Evolutionary conservation across 2,113 vertebrate genomes (phyloP), one percentile per base, ranked within the genome.

Genomic region (Vidua macroura): DNA sequence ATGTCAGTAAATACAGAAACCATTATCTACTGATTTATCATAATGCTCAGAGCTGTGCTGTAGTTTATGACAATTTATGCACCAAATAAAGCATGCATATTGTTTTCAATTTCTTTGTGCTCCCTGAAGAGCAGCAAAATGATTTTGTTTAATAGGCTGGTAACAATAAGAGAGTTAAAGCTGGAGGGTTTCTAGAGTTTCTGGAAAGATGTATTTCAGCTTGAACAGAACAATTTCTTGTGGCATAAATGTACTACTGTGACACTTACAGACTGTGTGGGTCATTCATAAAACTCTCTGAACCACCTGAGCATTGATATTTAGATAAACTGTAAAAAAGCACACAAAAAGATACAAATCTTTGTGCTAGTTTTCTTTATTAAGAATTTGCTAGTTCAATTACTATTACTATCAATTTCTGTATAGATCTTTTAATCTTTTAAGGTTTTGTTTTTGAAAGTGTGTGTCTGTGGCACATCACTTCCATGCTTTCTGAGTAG

Each of bases 11-110:
- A 96, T 70, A 96, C 41, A 90, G 87, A 95, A 96, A 84, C 27
- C 30, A 88, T 94, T 96, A 95, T 67, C 69, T 94, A 67, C 39
- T 96, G 95, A 97, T 97, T 95, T 95, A 97, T 96, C 69, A 44
- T 43, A 5, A 27, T 93, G 49, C 44, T 95, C 31, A 91, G 51
- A 53, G 49, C 64, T 79, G 46, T 75, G 92, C 74, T 86, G 49
- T 86, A 86, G 52, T 92, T 96, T 96, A 89, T 82, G 76, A 56
- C 43, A 89, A 84, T 93, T 97, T 95, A 75, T 49, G 94, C 94
- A 79, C 52, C 39, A 95, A 88, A 90, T 64, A 96, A 93, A 93
- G 20, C 63, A 82, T 74, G 69, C 39, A 63, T 96, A 94, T 89
- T 97, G 37, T 93, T 97, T 95, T 96, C 91, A 94, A 68, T 96